These are phyloP conservation scores for Tauraco hartlaubi DNA, from an alignment of 2,797 vertebrate species.

Conservation along the genomic window DNA sequence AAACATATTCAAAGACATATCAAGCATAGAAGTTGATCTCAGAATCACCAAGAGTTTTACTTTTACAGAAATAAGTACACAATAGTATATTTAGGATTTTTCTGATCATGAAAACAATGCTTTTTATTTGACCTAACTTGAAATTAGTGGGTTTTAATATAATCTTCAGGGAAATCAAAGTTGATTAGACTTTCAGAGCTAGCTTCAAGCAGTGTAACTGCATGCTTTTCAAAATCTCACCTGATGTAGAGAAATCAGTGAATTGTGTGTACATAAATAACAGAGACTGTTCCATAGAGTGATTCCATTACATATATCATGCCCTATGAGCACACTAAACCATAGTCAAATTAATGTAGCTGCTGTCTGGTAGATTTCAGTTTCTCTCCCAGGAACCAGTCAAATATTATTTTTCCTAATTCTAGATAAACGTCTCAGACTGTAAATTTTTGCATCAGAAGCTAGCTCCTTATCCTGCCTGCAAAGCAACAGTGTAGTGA, in stretches of 20 bases:
- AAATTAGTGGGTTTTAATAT: not conserved
- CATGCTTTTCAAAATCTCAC: not conserved
- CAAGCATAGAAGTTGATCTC: not conserved
- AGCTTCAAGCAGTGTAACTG: not conserved
- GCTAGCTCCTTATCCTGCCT: not conserved
- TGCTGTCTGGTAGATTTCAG: not conserved
- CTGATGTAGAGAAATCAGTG: not conserved
- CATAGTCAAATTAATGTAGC: not conserved
- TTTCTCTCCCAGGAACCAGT: not conserved
- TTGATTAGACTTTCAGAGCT: not conserved
- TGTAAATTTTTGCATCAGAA: not conserved
- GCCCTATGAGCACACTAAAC: not conserved
- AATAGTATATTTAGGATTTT: not conserved
- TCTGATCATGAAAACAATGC: not conserved
- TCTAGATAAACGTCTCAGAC: not conserved
- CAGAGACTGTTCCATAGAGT: not conserved
- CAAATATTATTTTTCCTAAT: not conserved
- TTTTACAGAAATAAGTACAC: not conserved
- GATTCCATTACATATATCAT: not conserved
- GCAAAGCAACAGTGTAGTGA: not conserved
- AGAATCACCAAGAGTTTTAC: not conserved
- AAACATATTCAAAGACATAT: not conserved
- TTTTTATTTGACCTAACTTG: not conserved
- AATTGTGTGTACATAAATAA: not conserved
- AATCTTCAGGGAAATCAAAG: not conserved